phyloP scores from a whole-genome alignment of 2,888 invertebrate genomes.

The Reticulitermes lucifugus region DNA sequence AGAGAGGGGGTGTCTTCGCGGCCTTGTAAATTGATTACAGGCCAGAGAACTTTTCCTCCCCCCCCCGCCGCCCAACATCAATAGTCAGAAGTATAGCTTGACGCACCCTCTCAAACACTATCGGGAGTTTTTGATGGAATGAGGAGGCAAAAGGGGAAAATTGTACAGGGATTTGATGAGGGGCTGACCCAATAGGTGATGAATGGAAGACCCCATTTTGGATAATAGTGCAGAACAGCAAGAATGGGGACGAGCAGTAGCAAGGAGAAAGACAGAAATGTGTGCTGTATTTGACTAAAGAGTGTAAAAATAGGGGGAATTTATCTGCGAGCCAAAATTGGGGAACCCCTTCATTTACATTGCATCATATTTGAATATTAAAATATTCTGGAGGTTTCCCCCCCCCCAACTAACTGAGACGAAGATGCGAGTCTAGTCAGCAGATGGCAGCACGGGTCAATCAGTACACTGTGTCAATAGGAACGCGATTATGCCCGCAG shows the following conservation, averaged over 20 bases:
- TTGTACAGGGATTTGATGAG: constrained; percentile 32
- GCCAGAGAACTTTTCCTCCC: constrained; percentile 12
- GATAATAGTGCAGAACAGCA: neutral
- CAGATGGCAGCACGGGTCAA: neutral
- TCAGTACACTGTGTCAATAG: neutral
- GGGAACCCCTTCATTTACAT: neutral
- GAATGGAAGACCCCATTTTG: constrained; percentile 23
- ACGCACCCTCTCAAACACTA: constrained; percentile 14
- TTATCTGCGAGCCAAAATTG: neutral
- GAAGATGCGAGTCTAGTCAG: neutral
- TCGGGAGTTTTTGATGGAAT: neutral
- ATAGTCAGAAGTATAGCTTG: constrained; percentile 27
- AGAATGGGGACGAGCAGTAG: neutral
- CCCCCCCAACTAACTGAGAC: neutral
- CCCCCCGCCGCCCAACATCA: neutral
- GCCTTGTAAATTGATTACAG: constrained; percentile 51
- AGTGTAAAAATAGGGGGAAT: neutral
- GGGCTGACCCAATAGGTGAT: constrained; percentile 20
- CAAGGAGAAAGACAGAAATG: neutral
- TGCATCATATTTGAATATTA: neutral
- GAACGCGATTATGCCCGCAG: neutral
- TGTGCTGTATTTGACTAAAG: constrained; percentile 15
- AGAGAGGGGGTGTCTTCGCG: constrained; percentile 45
- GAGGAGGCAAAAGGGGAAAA: constrained; percentile 2
- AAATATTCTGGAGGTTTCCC: neutral